Percentiles rank a stretch among this genome's conserved stretches.
phyloP scores from a whole-genome alignment of 2,888 invertebrate genomes.

The Ichneumoninae sp. region DNA sequence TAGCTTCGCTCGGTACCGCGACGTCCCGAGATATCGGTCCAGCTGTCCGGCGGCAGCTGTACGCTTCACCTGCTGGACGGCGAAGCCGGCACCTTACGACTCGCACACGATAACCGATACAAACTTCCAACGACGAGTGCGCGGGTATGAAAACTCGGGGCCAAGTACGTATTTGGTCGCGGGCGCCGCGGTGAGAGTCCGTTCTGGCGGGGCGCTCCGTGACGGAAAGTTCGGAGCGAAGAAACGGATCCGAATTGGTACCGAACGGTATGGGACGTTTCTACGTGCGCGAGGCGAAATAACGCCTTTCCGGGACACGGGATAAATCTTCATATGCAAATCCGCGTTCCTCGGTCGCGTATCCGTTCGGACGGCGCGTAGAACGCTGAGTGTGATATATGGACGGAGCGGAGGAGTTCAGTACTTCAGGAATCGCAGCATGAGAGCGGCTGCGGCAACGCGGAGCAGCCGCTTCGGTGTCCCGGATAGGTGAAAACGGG shows the following conservation, averaged over 20 bases:
- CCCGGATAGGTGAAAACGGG: neutral
- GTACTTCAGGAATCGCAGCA: constrained; percentile 18
- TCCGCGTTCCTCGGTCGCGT: constrained; percentile 36
- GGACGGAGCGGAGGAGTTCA: constrained; percentile 21
- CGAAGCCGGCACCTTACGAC: constrained; percentile 43
- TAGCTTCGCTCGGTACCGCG: constrained; percentile 49
- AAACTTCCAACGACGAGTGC: constrained; percentile 63
- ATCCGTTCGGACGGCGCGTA: neutral
- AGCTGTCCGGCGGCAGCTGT: constrained; percentile 81
- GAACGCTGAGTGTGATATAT: constrained; percentile 24
- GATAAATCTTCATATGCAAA: constrained; percentile 69
- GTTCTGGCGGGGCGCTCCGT: neutral
- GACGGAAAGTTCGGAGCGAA: neutral
- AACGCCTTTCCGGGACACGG: constrained; percentile 57
- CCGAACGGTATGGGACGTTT: neutral
- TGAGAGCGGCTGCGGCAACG: constrained; percentile 14
- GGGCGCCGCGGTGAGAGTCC: constrained; percentile 19
- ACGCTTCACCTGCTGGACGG: constrained; percentile 81
- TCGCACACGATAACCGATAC: constrained; percentile 25
- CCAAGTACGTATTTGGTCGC: constrained; percentile 57
- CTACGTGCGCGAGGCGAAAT: constrained; percentile 24
- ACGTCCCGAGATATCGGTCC: constrained; percentile 80
- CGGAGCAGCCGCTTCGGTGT: neutral
- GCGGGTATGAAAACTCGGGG: constrained; percentile 51
- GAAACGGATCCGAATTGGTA: neutral